phyloP scores from a whole-genome alignment of 2,113 vertebrate species.

The Madoqua kirkii region DNA sequence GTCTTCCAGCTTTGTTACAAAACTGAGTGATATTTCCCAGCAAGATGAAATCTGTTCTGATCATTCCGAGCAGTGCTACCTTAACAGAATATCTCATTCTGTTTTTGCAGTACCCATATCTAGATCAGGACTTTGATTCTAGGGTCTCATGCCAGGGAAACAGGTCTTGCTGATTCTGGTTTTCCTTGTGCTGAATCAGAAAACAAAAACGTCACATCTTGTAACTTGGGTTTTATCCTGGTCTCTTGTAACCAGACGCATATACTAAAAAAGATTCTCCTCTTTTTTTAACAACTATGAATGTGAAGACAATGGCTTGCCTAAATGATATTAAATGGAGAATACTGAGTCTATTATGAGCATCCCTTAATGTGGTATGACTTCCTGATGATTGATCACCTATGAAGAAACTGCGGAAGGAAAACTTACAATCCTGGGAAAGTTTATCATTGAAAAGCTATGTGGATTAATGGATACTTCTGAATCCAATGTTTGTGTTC shows the following conservation, averaged over 20 bases:
- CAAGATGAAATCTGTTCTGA: conserved; percentile 70
- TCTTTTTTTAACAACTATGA: not conserved
- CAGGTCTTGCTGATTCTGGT: not conserved
- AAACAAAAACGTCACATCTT: conserved; percentile 67
- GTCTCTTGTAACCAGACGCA: conserved; percentile 47
- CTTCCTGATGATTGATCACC: conserved; percentile 21
- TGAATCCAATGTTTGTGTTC: conserved; percentile 15
- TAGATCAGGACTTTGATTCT: conserved; percentile 17
- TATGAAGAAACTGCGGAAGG: conserved; percentile 48
- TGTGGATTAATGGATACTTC: conserved; percentile 20
- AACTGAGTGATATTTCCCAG: conserved; percentile 78
- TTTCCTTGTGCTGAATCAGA: not conserved
- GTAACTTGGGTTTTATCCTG: conserved; percentile 15
- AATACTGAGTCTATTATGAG: conserved; percentile 10
- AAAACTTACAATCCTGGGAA: conserved; percentile 59
- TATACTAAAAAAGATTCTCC: not conserved
- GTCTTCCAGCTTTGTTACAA: conserved; percentile 69
- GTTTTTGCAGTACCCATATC: conserved; percentile 55
- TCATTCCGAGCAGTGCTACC: conserved; percentile 65
- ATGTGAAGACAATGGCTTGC: conserved; percentile 32
- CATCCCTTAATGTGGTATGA: not conserved
- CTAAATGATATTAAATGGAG: conserved; percentile 56
- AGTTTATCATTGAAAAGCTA: conserved; percentile 41
- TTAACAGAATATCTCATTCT: conserved; percentile 62
- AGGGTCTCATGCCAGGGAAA: conserved; percentile 9